phyloP scores from a whole-genome alignment of 2,797 vertebrate genomes.

The Acestrorhynchus altus region DNA sequence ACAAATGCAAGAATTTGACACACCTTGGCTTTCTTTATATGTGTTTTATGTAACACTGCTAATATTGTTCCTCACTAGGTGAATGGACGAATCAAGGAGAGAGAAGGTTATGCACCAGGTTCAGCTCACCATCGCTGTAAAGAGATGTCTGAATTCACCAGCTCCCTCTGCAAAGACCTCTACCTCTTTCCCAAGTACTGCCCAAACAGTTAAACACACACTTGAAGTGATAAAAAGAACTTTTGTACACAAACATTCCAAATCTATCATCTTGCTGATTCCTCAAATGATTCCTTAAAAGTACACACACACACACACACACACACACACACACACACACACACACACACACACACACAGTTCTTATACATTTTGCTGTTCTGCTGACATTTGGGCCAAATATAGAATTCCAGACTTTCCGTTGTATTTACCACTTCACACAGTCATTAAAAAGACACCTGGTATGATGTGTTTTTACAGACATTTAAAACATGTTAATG shows the following conservation, averaged over 20 bases:
- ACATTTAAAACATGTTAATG: not conserved
- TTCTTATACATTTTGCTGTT: not conserved
- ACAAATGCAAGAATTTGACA: not conserved
- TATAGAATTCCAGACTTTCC: not conserved
- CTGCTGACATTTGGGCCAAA: not conserved
- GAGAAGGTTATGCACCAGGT: constrained; percentile 93
- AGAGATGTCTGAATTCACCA: constrained; percentile 98
- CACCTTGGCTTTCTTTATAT: too few relatives aligned
- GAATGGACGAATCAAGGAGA: constrained; percentile 89
- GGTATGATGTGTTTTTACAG: not conserved
- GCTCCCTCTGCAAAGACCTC: constrained; percentile 92
- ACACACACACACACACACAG: not conserved
- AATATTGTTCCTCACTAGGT: constrained; percentile 76
- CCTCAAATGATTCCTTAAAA: not conserved
- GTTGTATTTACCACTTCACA: not conserved
- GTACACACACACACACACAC: not conserved
- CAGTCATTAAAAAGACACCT: not conserved
- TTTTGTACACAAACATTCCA: not conserved
- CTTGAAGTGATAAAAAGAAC: not conserved
- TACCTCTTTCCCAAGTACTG: constrained; percentile 92
- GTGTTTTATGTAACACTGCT: not conserved
- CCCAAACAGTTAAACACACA: constrained; percentile 65
- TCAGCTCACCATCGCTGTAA: constrained; percentile 95
- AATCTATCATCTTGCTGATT: too few relatives aligned
- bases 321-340: not conserved